Evolutionary conservation across 1,140 invertebrate species (phyloP).

Genomic region (Drosophila quadrilineata): DNA sequence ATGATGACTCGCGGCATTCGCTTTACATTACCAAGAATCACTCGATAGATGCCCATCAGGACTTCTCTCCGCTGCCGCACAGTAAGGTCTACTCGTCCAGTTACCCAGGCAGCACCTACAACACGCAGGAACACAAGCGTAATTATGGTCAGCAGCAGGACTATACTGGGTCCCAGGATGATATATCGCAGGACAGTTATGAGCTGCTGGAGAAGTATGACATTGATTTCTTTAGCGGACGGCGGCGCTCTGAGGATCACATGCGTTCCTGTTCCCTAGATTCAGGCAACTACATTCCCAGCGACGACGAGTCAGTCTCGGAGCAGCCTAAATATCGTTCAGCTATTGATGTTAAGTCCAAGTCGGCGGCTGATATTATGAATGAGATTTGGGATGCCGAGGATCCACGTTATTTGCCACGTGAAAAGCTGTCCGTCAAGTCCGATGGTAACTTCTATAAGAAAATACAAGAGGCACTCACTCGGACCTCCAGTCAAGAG

Average conservation of each 20-base stretch:
- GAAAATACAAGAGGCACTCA: conserved; percentile 84
- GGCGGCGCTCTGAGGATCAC: conserved; percentile 77
- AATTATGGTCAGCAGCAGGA: conserved; percentile 84
- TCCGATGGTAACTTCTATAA: conserved; percentile 87
- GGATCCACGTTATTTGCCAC: conserved; percentile 85
- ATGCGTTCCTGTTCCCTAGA: conserved; percentile 86
- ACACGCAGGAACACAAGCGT: conserved; percentile 82
- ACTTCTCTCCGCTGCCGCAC: conserved; percentile 67
- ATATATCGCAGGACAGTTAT: conserved; percentile 94
- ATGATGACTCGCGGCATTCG: conserved; percentile 87
- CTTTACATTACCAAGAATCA: conserved; percentile 82
- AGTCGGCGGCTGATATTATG: conserved; percentile 82
- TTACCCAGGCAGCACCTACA: conserved; percentile 89
- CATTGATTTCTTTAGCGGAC: conserved; percentile 83
- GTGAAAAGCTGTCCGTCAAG: conserved; percentile 86
- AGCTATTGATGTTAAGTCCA: conserved; percentile 83
- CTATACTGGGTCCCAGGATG: conserved; percentile 89
- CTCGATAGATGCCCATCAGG: conserved; percentile 76
- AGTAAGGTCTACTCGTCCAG: conserved; percentile 90
- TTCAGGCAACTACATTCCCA: conserved; percentile 86
- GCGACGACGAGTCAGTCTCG: conserved; percentile 85
- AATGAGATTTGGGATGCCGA: conserved; percentile 86
- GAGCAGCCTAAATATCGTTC: conserved; percentile 82
- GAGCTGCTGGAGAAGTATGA: conserved; percentile 90
- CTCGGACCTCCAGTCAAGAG: conserved; percentile 85